phyloP scores from a whole-genome alignment of 2,797 vertebrate genomes.

The Balearica regulorum region DNA sequence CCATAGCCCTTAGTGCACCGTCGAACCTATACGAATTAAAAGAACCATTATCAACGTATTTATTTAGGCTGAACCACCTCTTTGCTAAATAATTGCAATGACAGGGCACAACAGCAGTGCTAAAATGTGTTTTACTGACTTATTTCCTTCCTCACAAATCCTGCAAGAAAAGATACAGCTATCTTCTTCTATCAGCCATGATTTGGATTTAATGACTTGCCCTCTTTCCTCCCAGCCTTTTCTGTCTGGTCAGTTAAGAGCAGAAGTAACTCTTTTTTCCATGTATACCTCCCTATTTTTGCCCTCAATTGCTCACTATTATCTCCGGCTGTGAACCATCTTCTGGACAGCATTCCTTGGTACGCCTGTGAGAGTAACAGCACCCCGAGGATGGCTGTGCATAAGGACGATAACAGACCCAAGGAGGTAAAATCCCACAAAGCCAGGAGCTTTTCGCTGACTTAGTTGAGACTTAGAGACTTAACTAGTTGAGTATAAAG shows the following conservation, averaged over 20 bases:
- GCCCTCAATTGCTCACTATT: not conserved
- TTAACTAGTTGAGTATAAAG: not conserved
- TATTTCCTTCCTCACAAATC: conserved; percentile 7
- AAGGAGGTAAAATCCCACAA: not conserved
- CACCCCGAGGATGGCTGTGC: not conserved
- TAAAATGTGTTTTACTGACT: conserved; percentile 18
- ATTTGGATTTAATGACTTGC: conserved; percentile 37
- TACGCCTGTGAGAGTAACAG: not conserved
- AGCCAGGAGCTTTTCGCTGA: not conserved
- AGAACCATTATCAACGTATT: conserved; percentile 1
- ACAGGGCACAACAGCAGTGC: not conserved
- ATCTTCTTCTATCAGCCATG: conserved; percentile 11
- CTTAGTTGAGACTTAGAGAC: not conserved
- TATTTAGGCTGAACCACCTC: conserved; percentile 16
- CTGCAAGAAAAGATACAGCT: not conserved
- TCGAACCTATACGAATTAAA: conserved; percentile 9
- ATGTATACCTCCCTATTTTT: not conserved
- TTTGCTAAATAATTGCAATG: conserved; percentile 26
- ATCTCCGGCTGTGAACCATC: conserved; percentile 4
- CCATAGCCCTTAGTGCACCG: not conserved
- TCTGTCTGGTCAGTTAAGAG: conserved; percentile 18
- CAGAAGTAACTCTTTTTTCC: not conserved
- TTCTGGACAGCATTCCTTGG: not conserved
- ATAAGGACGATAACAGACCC: not conserved
- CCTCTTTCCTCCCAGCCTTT: not conserved